A percentile compares a stretch with the other conserved stretches of the same genome.
Conservation (phyloP, 2,888 invertebrate genomes). For the Deilephila porcellus region DNA sequence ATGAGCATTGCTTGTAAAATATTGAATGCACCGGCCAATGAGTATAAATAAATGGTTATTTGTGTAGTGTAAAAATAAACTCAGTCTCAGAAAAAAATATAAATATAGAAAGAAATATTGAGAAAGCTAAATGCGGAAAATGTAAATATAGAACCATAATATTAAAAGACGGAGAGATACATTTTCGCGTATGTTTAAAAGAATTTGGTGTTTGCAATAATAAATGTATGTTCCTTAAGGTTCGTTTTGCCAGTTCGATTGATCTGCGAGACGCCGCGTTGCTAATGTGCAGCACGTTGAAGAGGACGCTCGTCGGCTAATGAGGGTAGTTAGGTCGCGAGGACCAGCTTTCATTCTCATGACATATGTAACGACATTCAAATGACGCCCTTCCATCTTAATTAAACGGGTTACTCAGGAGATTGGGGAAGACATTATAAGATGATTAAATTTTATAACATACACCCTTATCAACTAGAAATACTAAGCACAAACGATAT, state of each 20-base stretch:
- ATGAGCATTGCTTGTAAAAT: too few species aligned
- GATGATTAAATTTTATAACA: background rate
- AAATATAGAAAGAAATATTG: too few species aligned
- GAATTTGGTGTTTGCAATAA: too few species aligned
- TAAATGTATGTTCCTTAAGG: background rate
- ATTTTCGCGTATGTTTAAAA: too few species aligned
- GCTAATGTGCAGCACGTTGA: background rate
- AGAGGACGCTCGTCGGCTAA: conserved; percentile 36
- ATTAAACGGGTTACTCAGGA: background rate
- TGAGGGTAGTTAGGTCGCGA: conserved; percentile 44
- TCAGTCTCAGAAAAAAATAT: too few species aligned
- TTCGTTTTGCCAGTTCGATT: background rate
- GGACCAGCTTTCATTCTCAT: conserved; percentile 42
- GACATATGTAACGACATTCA: conserved; percentile 51
- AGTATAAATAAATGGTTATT: too few species aligned
- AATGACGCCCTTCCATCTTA: conserved; percentile 42
- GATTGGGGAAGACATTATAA: background rate
- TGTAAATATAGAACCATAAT: too few species aligned
- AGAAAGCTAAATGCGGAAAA: too few species aligned
- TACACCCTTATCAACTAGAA: background rate
- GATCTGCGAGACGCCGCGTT: background rate
- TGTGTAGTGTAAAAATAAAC: too few species aligned
- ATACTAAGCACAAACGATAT: background rate
- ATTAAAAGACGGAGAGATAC: too few species aligned
- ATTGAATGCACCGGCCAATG: too few species aligned